Evolutionary conservation across 2,797 vertebrate species (phyloP).

Genomic region (Paramormyrops hopkinsi): DNA sequence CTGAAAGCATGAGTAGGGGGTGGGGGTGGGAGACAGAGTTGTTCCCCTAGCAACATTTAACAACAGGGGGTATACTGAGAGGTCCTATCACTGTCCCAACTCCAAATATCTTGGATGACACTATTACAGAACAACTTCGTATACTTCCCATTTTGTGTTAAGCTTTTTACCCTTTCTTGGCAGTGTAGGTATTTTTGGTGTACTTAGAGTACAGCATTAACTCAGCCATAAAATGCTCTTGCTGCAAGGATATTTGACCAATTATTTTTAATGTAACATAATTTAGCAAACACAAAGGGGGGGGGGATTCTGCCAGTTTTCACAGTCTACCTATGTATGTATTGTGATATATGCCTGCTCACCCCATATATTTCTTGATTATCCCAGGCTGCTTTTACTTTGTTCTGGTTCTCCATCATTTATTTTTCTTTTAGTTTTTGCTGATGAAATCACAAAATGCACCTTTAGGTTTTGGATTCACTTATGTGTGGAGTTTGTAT

Average conservation of each 20-base stretch:
- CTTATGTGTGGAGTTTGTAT: not conserved
- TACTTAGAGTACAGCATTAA: not conserved
- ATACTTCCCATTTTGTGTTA: not conserved
- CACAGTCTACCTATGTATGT: not conserved
- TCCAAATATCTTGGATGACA: not conserved
- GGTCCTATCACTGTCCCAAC: slow-evolving; percentile 24
- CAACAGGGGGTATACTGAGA: slow-evolving; percentile 18
- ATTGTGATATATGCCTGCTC: not conserved
- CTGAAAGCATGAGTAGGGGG: slow-evolving; percentile 38
- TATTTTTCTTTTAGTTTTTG: not conserved
- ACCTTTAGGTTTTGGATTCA: not conserved
- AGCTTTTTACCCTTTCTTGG: not conserved
- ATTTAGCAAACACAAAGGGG: not conserved
- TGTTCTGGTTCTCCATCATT: not conserved
- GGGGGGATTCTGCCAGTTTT: not conserved
- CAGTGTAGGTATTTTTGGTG: not conserved
- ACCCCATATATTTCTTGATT: not conserved
- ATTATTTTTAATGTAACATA: not conserved
- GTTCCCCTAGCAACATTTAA: slow-evolving; percentile 22
- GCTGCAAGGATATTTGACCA: not conserved
- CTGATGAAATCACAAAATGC: not conserved
- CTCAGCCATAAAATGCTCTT: not conserved
- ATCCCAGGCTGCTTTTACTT: not conserved
- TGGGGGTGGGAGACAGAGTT: slow-evolving; percentile 26
- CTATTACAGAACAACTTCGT: not conserved